Base-by-base conservation (phyloP, 2,797 vertebrate genomes). In the Pelodytes ibericus region DNA sequence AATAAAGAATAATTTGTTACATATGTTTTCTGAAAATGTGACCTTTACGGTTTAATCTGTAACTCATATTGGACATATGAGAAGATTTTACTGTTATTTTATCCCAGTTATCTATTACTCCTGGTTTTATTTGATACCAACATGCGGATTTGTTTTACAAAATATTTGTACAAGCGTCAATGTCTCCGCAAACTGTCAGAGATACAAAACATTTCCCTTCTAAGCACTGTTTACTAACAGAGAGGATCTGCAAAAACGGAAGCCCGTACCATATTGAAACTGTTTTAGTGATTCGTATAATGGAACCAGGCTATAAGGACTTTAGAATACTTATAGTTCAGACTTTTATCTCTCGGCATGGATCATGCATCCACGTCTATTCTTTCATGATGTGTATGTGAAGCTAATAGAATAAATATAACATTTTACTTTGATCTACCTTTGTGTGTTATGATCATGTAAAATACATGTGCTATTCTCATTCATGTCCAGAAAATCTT, bases 141-240 rank as follows among this genome's bases (percentile, higher is more conserved):
- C 30, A 41, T 66, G 15, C 51, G 8, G 51, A 72, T 64, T 73
- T 79, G 71, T 79, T 79, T 72, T 68, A 36, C 62, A 60, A 79
- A 79, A 73, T 79, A 68, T 79, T 79, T 73, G 65, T 26, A 53
- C 41, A 30, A 53, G 69, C 71, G 22, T 66, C 56, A 79, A 73
- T 68, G 70, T 57, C 64, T 79, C 70, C 53, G 63, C 47, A 62
- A 72, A 79, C 30, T 79, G 76, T 72, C 57, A 56, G 30, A 47
- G 59, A 73, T 68, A 72, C 41, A 78, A 61, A 72, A 79, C 70
- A 68, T 79, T 61, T 61, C n/a, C 49, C 75, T 79, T 70, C 76
- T 56, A 79, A 63, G 59, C 70, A 56, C 24, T 65, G 15, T 68
- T 56, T 51, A 62, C 25, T 73, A 70, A 63, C 76, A 79, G 63